A percentile compares a stretch with the other conserved stretches of the same genome.
phyloP scores from a whole-genome alignment of 1,140 invertebrate species.

The Leptopilina boulardi region DNA sequence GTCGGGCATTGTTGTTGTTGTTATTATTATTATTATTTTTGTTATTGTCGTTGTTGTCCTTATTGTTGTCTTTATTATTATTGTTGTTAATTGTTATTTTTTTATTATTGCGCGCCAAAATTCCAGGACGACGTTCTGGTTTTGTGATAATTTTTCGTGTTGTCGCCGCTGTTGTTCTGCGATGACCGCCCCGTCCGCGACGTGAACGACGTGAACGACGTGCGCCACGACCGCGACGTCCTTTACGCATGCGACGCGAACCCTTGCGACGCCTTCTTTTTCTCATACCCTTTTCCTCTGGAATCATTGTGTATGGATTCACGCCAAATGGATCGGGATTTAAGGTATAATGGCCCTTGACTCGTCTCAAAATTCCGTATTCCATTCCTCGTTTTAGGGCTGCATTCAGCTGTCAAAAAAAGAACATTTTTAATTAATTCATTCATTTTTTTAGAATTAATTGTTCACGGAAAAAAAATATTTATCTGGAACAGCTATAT shows the following conservation, averaged over 20 bases:
- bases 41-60: too few relatives aligned
- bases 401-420: conserved; percentile 62
- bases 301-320: not conserved
- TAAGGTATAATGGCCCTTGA: conserved; percentile 61
- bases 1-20: too few relatives aligned
- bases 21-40: too few relatives aligned
- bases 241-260: conserved; percentile 35
- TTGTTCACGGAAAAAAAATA: too few relatives aligned
- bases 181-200: conserved; percentile 14
- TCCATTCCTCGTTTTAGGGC: conserved; percentile 69
- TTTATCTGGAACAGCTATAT: too few relatives aligned
- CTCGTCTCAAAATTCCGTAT: conserved; percentile 65
- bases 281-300: not conserved
- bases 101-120: conserved; percentile 4
- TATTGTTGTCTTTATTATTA: not conserved
- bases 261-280: conserved; percentile 43
- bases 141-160: not conserved
- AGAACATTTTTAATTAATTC: conserved; percentile 37
- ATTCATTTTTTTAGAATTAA: conserved; percentile 25
- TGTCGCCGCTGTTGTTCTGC: too few relatives aligned
- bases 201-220: conserved; percentile 34
- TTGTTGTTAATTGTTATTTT: conserved; percentile 16
- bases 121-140: not conserved
- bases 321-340: conserved; percentile 52
- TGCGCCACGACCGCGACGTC: conserved; percentile 35